phyloP scores from a whole-genome alignment of 2,888 invertebrate species.

The Pseudococcus viburni region DNA sequence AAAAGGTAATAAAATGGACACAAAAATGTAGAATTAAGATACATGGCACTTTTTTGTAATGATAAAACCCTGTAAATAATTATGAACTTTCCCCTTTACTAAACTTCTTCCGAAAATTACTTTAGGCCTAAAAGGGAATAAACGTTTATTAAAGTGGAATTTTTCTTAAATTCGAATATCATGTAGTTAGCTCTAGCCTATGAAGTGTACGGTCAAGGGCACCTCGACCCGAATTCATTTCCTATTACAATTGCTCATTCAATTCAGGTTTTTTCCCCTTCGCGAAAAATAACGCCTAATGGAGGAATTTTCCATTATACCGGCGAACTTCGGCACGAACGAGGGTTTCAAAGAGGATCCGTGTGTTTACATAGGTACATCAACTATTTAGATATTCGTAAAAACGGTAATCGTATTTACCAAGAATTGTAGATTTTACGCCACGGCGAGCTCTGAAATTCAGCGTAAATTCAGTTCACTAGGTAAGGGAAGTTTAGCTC shows the following conservation, averaged over 20 bases:
- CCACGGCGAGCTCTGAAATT: background rate
- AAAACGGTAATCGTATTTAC: background rate
- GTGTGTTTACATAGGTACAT: background rate
- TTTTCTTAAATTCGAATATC: background rate
- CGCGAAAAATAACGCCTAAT: background rate
- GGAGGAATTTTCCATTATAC: background rate
- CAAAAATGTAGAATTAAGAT: no score
- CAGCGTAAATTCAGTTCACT: slow-evolving; percentile 38
- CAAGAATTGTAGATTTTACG: background rate
- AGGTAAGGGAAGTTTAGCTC: slow-evolving; percentile 30
- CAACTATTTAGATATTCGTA: background rate
- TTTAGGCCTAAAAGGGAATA: background rate
- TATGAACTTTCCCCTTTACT: background rate
- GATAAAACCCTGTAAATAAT: background rate
- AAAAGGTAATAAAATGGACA: no score
- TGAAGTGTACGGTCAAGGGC: background rate
- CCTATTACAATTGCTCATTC: background rate
- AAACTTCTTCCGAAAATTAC: background rate
- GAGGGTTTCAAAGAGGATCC: background rate
- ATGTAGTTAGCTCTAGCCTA: background rate
- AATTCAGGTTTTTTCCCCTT: background rate
- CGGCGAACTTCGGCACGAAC: background rate
- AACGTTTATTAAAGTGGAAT: background rate
- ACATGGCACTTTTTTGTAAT: background rate
- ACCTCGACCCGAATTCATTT: background rate